Conservation (phyloP, 1,140 invertebrate species). For the Brachionus sp. region DNA sequence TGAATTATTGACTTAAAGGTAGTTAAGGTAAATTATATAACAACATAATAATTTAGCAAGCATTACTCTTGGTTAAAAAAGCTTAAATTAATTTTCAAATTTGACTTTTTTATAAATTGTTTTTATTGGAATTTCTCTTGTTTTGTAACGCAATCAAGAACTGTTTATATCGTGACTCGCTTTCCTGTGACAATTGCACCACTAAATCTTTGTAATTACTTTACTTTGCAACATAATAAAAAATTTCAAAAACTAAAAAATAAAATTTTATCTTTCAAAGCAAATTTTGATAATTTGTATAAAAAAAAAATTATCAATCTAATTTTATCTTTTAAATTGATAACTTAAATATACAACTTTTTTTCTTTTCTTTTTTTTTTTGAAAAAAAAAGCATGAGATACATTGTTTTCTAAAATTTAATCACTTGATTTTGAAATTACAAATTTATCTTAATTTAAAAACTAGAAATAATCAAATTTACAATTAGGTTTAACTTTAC, state of each 20-base stretch:
- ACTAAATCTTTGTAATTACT: background rate
- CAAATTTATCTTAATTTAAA: constrained; percentile 17
- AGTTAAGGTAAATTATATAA: constrained; percentile 42
- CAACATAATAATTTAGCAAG: constrained; percentile 18
- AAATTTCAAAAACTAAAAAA: background rate
- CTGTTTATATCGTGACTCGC: background rate
- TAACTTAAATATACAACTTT: background rate
- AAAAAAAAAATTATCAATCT: background rate
- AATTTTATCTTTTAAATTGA: constrained; percentile 5
- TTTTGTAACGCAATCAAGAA: background rate
- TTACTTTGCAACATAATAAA: background rate
- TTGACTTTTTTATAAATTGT: background rate
- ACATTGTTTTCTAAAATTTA: background rate
- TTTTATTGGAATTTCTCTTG: constrained; percentile 5
- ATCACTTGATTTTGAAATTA: constrained; percentile 17
- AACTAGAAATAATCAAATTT: background rate
- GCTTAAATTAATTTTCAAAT: background rate
- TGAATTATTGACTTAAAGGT: constrained; percentile 42
- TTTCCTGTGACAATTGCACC: background rate
- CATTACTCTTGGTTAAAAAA: background rate
- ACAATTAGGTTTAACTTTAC: background rate
- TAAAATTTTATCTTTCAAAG: background rate
- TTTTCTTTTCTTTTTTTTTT: too few relatives aligned
- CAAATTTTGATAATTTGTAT: constrained; percentile 22
- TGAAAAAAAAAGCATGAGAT: background rate